Evolutionary conservation across 2,888 invertebrate species (phyloP), one percentile per base, ranked within the genome.

Genomic region (Tetheella fluctuosa): DNA sequence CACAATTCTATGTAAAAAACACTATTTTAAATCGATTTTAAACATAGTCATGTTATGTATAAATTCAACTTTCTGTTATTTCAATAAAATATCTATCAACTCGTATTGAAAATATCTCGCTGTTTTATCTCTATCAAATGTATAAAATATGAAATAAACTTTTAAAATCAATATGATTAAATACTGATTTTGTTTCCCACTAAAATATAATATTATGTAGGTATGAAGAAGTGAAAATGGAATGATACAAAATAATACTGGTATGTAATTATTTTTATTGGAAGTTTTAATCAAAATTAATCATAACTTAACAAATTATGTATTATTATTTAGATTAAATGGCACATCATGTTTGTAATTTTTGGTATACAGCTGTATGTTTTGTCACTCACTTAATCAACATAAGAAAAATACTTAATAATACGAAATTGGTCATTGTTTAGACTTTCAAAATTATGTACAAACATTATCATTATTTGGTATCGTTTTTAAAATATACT

Each of bases 331-430:
- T 39, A 64, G 57, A 59, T 65, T 62, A 61, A 70, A 76, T 79
- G 79, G 72, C 76, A 76, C 77, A 70, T 74, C 63, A 63, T 70
- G 2, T 10, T 1, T 71, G 67, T 70, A 69, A 58, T 82, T 75
- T 88, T 88, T 88, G 88, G 88, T 83, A 81, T 80, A 80, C 80
- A 87, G 88, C 88, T 87, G 85, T 83, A 83, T 81, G 59, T 74
- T 62, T 59, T 53, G 52, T 64, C 59, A 60, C 23, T 48, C 17
- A 57, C 48, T 48, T 39, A 39, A 13, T 37, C 17, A 6, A 23
- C 25, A 58, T 59, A 58, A 58, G 53, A 53, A 23, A 58, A 59
- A 23, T 28, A 52, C 25, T 42, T 30, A 34, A 52, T 17, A 5
- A 52, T 17, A 5, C 34, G 20, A 48, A 20, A 34, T 34, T 55